A percentile compares a stretch with the other conserved stretches of the same genome.
Evolutionary conservation across 2,113 vertebrate species (phyloP).

Genomic region (Pimephales promelas): DNA sequence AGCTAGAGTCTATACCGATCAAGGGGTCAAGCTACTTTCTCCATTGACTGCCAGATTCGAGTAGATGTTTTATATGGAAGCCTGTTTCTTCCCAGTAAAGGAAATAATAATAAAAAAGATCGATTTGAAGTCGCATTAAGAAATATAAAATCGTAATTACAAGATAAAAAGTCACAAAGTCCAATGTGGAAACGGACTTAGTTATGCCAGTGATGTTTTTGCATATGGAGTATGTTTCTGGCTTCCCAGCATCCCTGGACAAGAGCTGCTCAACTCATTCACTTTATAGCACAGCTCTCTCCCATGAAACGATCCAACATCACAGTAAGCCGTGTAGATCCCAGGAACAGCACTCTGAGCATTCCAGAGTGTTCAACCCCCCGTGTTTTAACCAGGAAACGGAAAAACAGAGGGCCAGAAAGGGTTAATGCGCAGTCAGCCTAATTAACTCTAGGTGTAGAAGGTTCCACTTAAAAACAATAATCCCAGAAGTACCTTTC

Average conservation of each 20-base stretch:
- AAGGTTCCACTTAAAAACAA: conserved; percentile 47
- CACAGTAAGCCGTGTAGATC: background rate
- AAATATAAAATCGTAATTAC: background rate
- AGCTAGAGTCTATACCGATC: background rate
- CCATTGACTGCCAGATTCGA: background rate
- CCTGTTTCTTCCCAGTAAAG: background rate
- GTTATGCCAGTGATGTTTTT: background rate
- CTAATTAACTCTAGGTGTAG: conserved; percentile 56
- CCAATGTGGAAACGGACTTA: background rate
- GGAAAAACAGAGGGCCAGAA: conserved; percentile 13
- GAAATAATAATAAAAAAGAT: background rate
- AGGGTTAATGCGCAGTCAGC: conserved; percentile 9
- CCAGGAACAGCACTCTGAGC: background rate
- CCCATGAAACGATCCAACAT: conserved; percentile 17
- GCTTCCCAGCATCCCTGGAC: background rate
- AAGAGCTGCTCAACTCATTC: conserved; percentile 35
- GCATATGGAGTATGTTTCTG: background rate
- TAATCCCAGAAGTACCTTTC: conserved; percentile 42
- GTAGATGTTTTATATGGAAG: background rate
- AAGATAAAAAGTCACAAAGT: background rate
- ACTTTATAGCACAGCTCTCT: conserved; percentile 26
- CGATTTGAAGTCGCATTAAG: background rate
- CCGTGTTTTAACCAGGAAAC: conserved; percentile 16
- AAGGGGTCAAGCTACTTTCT: background rate
- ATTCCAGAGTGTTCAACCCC: conserved; percentile 1